Evolutionary conservation across 2,888 invertebrate genomes (phyloP).

Genomic region (Dynastes grantii): DNA sequence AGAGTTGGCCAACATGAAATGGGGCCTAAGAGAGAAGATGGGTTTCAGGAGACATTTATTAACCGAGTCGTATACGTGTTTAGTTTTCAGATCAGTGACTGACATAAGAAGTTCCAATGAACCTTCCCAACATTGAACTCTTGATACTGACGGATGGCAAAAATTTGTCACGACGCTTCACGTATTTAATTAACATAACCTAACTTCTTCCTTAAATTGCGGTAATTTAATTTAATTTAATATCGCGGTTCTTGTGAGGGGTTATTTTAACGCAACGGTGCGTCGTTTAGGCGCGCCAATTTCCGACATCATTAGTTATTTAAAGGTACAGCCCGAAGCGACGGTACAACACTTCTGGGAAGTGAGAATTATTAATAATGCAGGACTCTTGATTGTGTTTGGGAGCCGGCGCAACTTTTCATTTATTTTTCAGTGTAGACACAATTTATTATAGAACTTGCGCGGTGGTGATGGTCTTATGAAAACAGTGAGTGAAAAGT

Average conservation of each 20-base stretch:
- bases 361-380: conserved; percentile 58
- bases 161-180: conserved; percentile 66
- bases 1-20: conserved; percentile 54
- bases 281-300: conserved; percentile 51
- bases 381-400: conserved; percentile 59
- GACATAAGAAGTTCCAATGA: conserved; percentile 53
- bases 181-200: conserved; percentile 68
- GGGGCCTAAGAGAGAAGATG: conserved; percentile 53
- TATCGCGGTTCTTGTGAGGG: conserved; percentile 57
- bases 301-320: conserved; percentile 59
- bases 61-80: conserved; percentile 55
- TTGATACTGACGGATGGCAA: conserved; percentile 64
- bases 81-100: conserved; percentile 52
- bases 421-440: conserved; percentile 60
- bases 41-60: conserved; percentile 56
- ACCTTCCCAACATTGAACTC: conserved; percentile 54
- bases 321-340: conserved; percentile 54
- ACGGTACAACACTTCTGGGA: conserved; percentile 59
- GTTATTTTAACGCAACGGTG: conserved; percentile 55
- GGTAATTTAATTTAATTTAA: conserved; percentile 61
- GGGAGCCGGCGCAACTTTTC: conserved; percentile 53
- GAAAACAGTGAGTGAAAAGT: conserved; percentile 57
- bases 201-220: conserved; percentile 63
- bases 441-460: conserved; percentile 59
- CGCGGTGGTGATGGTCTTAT: conserved; percentile 50